phyloP scores from a whole-genome alignment of 2,797 vertebrate genomes.

The Bradypus variegatus region DNA sequence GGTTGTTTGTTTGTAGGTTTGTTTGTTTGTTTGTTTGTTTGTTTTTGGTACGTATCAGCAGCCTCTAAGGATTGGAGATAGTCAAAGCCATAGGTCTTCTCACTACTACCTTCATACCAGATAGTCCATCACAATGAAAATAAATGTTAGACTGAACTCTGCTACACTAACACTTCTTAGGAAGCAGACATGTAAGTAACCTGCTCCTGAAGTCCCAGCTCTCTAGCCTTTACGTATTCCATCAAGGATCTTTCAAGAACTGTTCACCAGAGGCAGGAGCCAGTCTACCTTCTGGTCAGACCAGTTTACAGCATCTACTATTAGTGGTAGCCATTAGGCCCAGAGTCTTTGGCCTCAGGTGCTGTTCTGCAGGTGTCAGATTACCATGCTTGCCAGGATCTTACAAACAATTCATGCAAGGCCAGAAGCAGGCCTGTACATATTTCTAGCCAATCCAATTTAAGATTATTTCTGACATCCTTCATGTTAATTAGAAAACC shows the following conservation, averaged over 20 bases:
- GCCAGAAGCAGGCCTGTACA: background rate
- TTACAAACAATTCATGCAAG: background rate
- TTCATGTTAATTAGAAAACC: constrained; percentile 37
- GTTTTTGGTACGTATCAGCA: background rate
- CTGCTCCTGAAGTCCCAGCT: too few species aligned
- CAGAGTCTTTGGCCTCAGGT: background rate
- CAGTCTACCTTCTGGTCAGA: too few species aligned
- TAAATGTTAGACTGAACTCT: too few species aligned
- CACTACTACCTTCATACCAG: background rate
- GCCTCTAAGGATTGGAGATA: background rate
- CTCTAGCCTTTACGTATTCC: too few species aligned
- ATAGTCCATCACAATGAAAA: background rate
- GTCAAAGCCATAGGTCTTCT: background rate
- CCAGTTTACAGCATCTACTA: background rate
- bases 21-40: background rate
- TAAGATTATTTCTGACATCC: background rate
- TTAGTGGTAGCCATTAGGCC: background rate
- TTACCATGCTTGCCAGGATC: background rate
- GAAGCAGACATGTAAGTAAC: too few species aligned
- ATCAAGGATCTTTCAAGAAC: too few species aligned
- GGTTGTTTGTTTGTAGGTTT: background rate
- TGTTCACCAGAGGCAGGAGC: too few species aligned
- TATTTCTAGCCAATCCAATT: constrained; percentile 16
- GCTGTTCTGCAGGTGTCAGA: background rate
- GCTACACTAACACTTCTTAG: too few species aligned